Evolutionary conservation across 2,797 vertebrate genomes (phyloP), one percentile per base, ranked within the genome.

Genomic region (Acipenser transmontanus): DNA sequence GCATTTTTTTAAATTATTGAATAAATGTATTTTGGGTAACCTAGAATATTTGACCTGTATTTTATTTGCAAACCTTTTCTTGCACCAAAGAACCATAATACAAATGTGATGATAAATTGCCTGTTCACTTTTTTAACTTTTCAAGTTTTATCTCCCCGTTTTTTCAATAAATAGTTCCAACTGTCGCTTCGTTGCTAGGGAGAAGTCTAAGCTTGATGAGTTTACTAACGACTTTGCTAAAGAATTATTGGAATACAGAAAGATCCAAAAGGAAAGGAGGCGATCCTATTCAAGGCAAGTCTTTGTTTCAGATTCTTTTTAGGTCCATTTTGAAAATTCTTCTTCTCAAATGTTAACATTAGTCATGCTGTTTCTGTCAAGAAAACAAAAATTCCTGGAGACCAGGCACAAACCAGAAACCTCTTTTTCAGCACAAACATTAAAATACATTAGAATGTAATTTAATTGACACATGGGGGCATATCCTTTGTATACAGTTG

Each of bases 171-270:
- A 66, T 67, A 63, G 64, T 74, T 70, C 70, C 57, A 72, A 76
- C 68, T 68, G 74, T 71, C 74, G 67, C 61, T 76, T 76, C 69
- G 59, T 84, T 84, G 78, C 87, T 84, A 98, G 95, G 84, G 92
- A 93, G 84, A 92, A 96, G 80, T 98, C 96, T 71, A 99, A 99
- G 87, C 90, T 99, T 79, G 97, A 99, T 88, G 96, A 99, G 84
- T 98, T 99, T 83, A 96, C 97, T 79, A 95, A 98, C 87, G 94
- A 98, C 89, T 99, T 99, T 91, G 97, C 96, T 84, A 98, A 99
- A 90, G 96, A 99, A 83, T 92, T 98, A 72, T 92, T 99, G 89
- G 97, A 98, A 88, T 98, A 95, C 85, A 94, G 96, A 91, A 95
- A 95, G 85, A 93, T 96, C 80, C 95, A 96, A 83, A 99, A 98